A percentile compares a stretch with the other conserved stretches of the same genome.
Conservation (phyloP, 2,113 vertebrate species). For the Sebastes schlegelii region DNA sequence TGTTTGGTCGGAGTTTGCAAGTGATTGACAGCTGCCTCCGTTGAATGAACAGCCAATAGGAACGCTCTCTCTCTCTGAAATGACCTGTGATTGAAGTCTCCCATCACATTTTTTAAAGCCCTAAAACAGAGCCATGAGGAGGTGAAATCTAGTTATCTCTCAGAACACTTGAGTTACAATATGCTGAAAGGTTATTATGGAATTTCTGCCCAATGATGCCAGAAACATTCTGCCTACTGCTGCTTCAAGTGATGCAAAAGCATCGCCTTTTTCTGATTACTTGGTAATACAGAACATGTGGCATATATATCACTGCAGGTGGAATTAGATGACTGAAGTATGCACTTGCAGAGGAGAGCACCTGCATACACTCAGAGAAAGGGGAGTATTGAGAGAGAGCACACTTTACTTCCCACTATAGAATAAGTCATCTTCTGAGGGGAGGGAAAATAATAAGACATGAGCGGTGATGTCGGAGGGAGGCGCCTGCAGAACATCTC, state of each 20-base stretch:
- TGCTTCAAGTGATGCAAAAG: constrained; percentile 3
- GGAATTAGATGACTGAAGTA: constrained; percentile 28
- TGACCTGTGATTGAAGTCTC: too few relatives aligned
- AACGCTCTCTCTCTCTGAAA: too few relatives aligned
- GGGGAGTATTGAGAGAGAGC: constrained; percentile 42
- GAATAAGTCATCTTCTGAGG: constrained; percentile 60
- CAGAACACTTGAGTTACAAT: too few relatives aligned
- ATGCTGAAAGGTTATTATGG: too few relatives aligned
- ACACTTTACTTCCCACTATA: constrained; percentile 41
- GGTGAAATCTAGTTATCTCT: too few relatives aligned
- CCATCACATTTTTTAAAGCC: too few relatives aligned
- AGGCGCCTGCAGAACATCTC: constrained; percentile 55
- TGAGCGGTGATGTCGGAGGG: constrained; percentile 37
- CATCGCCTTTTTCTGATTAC: constrained; percentile 6
- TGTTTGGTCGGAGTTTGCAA: too few relatives aligned
- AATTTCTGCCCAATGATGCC: too few relatives aligned
- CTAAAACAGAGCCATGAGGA: too few relatives aligned
- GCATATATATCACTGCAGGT: constrained; percentile 33
- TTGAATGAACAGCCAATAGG: too few relatives aligned
- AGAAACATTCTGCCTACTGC: too few relatives aligned
- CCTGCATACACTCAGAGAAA: constrained; percentile 50
- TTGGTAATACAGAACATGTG: constrained; percentile 30
- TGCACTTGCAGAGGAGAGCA: constrained; percentile 40
- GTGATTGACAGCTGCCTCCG: too few relatives aligned
- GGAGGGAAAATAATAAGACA: constrained; percentile 21